A percentile compares a stretch with the other conserved stretches of the same genome.
Evolutionary conservation across 2,888 invertebrate species (phyloP).

Genomic region (Kryphioiulus occultus): DNA sequence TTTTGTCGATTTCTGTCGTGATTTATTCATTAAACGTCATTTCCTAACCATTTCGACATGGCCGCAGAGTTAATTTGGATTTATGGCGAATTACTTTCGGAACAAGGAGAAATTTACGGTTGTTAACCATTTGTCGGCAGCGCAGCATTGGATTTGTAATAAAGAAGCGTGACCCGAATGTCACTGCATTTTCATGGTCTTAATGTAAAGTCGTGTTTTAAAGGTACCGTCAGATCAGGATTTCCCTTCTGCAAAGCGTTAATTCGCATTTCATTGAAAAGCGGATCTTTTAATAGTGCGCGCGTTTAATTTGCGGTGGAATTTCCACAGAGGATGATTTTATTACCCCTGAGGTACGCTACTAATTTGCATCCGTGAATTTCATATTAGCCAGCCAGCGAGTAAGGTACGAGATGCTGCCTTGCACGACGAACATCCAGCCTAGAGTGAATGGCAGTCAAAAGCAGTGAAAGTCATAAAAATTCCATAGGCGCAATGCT

Average conservation of each 20-base stretch:
- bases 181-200: background rate
- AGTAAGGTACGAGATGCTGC: background rate
- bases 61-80: background rate
- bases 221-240: background rate
- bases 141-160: background rate
- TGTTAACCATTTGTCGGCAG: background rate
- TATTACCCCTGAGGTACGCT: conserved; percentile 36
- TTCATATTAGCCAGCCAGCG: background rate
- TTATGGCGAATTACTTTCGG: background rate
- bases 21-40: background rate
- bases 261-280: conserved; percentile 39
- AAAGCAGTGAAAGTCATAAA: conserved; percentile 20
- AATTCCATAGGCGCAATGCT: conserved; percentile 27
- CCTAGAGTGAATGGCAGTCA: background rate
- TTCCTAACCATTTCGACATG: background rate
- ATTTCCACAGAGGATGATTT: conserved; percentile 40
- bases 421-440: background rate
- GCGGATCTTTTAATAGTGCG: conserved; percentile 29
- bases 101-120: background rate
- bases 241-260: background rate
- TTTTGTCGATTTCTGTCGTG: background rate
- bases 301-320: conserved; percentile 35
- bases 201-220: background rate
- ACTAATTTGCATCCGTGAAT: conserved; percentile 38
- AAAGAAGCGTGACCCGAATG: background rate